Conservation (phyloP, 2,888 invertebrate genomes). For the Hymenopus coronatus region DNA sequence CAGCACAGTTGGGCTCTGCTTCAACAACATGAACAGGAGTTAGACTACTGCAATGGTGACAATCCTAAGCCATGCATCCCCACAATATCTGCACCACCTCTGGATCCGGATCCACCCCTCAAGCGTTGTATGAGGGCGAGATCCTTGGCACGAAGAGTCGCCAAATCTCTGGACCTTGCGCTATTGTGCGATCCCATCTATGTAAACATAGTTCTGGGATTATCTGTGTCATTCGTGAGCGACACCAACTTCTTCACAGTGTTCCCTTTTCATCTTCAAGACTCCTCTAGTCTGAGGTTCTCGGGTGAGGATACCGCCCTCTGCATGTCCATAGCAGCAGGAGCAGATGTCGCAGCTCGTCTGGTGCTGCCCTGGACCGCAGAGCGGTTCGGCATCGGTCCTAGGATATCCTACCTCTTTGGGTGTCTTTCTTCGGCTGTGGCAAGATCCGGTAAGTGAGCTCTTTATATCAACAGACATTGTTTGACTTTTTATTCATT, state of each 20-base stretch:
- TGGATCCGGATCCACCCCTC: neutral
- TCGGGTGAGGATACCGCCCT: conserved; percentile 59
- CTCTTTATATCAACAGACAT: too few relatives aligned
- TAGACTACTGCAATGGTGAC: neutral
- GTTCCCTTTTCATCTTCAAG: conserved; percentile 60
- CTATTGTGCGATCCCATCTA: conserved; percentile 43
- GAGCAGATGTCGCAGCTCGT: conserved; percentile 65
- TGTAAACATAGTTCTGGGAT: conserved; percentile 66
- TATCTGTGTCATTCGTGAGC: conserved; percentile 64
- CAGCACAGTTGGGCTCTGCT: neutral
- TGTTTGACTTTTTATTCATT: too few relatives aligned
- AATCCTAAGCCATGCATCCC: neutral
- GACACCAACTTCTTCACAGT: conserved; percentile 69
- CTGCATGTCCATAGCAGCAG: conserved; percentile 66
- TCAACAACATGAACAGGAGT: neutral
- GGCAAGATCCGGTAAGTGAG: conserved; percentile 62
- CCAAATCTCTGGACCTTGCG: conserved; percentile 42
- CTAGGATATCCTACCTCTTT: conserved; percentile 49
- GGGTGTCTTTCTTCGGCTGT: conserved; percentile 65
- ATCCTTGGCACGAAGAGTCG: conserved; percentile 29
- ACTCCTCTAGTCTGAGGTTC: conserved; percentile 58
- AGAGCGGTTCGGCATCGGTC: conserved; percentile 39
- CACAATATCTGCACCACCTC: neutral
- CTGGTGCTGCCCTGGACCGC: conserved; percentile 62
- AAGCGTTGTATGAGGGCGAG: neutral